Base-by-base conservation (phyloP, 2,797 vertebrate genomes). In the Ficedula albicollis region DNA sequence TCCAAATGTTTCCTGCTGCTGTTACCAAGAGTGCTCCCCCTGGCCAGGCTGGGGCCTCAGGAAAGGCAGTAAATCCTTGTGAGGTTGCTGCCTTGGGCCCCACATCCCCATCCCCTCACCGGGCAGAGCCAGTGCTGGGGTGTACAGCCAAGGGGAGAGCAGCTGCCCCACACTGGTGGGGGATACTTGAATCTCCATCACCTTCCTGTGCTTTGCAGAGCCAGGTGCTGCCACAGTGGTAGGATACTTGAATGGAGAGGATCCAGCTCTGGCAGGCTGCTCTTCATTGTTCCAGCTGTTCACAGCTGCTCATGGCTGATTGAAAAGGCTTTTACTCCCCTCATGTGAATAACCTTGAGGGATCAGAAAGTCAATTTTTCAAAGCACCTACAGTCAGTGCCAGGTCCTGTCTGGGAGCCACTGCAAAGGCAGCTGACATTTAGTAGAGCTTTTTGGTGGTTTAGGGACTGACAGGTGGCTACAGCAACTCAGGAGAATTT, bases 291-390 rank as follows among this genome's bases (percentile, higher is more conserved):
- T 90, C 66, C 73, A 84, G 76, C 84, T 92, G 74, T 62, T 84
- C 84, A 51, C 68, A 72, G 69, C 79, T 81, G 79, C 76, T 86
- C 64, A 6, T 32, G 90, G 78, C 44, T 92, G 87, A 85, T 58
- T 72, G 62, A 91, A 93, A 64, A 83, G 58, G 10, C 51, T 64
- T 74, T 95, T 90, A 74, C 68, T 89, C 54, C 74, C 46, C 60
- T 74, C 43, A 2, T 70, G 62, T 87, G 87, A 90, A 83, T 73
- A 94, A 84, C 84, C 56, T 89, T 68, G 86, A 92, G 75, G 70
- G 67, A 91, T 79, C 70, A 80, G 72, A 72, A 79, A 84, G 75
- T 77, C 90, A 68, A 0, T 30, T 51, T 78, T 68, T 60, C 51
- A 55, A 54, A 92, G 54, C 70, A 76, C 55, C 32, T 39, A 8